phyloP scores from a whole-genome alignment of 2,797 vertebrate species.

The Gymnopithys bicolor region DNA sequence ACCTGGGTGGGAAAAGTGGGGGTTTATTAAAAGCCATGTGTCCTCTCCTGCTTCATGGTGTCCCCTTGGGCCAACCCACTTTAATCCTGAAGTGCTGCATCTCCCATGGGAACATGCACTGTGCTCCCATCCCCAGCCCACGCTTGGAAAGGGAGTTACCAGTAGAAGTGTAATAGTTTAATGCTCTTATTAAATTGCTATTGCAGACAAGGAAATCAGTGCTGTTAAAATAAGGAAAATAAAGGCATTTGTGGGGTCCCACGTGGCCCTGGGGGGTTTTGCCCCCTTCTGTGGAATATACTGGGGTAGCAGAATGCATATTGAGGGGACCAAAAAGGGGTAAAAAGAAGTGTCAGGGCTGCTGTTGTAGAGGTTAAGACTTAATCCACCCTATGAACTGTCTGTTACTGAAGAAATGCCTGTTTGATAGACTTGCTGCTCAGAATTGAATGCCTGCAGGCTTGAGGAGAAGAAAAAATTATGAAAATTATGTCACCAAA shows the following conservation, averaged over 20 bases:
- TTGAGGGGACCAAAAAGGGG: background rate
- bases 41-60: background rate
- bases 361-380: background rate
- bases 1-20: background rate
- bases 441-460: background rate
- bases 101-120: accelerated
- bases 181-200: background rate
- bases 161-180: background rate
- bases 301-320: background rate
- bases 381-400: background rate
- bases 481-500: background rate
- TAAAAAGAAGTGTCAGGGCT: background rate
- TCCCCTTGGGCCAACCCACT: background rate
- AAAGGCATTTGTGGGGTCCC: background rate
- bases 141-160: background rate
- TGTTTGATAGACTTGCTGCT: background rate
- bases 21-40: background rate
- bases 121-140: background rate
- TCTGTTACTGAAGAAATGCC: background rate
- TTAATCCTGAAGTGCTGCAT: accelerated
- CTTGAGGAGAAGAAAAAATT: background rate
- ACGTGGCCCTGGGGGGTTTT: accelerated
- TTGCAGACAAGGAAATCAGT: background rate
- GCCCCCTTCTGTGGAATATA: background rate
- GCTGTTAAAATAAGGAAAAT: background rate